These are phyloP conservation scores for Pluvianellus socialis DNA, from an alignment of 2,113 vertebrate genomes.

Conservation along the genomic window DNA sequence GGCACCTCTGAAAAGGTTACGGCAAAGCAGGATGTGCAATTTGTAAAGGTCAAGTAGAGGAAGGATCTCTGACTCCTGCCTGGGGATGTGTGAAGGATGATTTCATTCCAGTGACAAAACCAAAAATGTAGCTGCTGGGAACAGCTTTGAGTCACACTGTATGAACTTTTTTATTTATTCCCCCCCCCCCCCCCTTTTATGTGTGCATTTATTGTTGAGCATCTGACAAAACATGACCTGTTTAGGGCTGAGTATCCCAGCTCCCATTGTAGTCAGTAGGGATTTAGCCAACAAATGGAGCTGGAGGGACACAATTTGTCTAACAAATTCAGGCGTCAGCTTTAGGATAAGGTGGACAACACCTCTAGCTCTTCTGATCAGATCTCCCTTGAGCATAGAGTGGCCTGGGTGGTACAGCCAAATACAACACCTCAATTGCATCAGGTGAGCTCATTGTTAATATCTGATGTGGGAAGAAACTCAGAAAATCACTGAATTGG, in stretches of 20 bases:
- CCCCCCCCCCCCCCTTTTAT: background rate
- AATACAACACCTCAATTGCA: background rate
- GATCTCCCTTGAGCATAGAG: background rate
- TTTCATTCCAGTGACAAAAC: background rate
- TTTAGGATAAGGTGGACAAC: background rate
- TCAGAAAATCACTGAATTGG: background rate
- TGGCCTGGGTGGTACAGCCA: background rate
- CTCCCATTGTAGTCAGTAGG: background rate
- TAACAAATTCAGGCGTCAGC: background rate
- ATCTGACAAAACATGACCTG: background rate
- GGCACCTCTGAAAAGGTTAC: background rate
- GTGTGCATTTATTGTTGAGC: background rate
- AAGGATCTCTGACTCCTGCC: background rate
- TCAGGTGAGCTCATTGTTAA: background rate
- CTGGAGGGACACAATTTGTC: background rate
- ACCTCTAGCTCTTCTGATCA: background rate
- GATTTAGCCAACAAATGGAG: background rate
- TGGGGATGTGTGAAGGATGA: background rate
- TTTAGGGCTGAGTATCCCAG: background rate
- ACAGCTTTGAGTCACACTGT: background rate
- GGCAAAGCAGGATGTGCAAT: rapidly evolving
- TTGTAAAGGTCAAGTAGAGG: background rate
- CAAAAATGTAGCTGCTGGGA: background rate
- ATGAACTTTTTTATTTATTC: background rate
- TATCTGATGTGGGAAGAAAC: background rate